These are phyloP conservation scores for Nomada ferruginata DNA, from an alignment of 2,888 invertebrate species.

Conservation along the genomic window DNA sequence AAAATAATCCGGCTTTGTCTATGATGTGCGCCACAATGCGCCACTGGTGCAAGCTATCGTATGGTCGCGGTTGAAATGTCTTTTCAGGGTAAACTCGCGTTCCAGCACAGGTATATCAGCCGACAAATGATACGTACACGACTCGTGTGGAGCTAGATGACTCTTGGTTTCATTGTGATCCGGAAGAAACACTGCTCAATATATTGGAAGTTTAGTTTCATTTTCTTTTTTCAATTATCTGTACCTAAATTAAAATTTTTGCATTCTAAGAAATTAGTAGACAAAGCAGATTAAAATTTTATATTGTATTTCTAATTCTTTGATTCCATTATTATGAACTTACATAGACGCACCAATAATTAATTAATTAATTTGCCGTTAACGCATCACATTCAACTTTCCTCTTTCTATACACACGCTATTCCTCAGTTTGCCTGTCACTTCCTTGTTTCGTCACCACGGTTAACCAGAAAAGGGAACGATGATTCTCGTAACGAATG, in stretches of 20 bases:
- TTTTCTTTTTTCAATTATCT: too few relatives aligned
- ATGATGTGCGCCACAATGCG: constrained; percentile 70
- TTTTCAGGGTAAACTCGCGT: constrained; percentile 61
- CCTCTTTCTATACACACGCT: not conserved
- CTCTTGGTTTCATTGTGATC: too few relatives aligned
- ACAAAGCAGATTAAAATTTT: too few relatives aligned
- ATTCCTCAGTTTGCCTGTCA: not conserved
- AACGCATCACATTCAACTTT: not conserved
- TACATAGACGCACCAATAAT: too few relatives aligned
- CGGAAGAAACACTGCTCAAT: too few relatives aligned
- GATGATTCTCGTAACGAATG: constrained; percentile 19
- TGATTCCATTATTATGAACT: too few relatives aligned
- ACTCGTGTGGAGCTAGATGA: not conserved
- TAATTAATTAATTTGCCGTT: not conserved
- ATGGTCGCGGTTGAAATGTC: constrained; percentile 51
- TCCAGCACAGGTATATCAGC: constrained; percentile 36
- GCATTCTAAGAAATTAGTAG: too few relatives aligned
- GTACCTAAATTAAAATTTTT: too few relatives aligned
- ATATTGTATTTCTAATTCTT: too few relatives aligned
- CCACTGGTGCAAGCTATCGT: constrained; percentile 60
- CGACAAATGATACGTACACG: constrained; percentile 36
- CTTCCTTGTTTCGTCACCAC: constrained; percentile 12
- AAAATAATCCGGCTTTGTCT: constrained; percentile 81
- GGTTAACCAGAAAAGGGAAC: constrained; percentile 1
- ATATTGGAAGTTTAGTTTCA: too few relatives aligned